phyloP scores from a whole-genome alignment of 2,797 vertebrate species.

The Pachyuromys duprasi region DNA sequence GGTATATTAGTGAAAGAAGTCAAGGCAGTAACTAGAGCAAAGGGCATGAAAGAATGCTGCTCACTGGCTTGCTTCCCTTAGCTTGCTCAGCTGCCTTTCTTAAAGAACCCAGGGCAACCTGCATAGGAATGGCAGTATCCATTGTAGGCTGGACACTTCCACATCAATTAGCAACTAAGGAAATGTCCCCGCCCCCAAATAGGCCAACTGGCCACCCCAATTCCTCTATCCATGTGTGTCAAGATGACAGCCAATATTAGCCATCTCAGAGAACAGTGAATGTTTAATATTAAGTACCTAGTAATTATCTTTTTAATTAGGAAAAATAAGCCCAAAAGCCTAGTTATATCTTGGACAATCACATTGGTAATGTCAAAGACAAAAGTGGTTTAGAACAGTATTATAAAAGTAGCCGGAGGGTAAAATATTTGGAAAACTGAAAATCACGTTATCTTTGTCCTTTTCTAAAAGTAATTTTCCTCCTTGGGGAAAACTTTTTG shows the following conservation, averaged over 20 bases:
- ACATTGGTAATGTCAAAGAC: constrained; percentile 48
- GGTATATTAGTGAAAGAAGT: neutral
- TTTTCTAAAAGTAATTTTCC: constrained; percentile 53
- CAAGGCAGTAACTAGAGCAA: neutral
- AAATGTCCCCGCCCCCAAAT: fast-evolving
- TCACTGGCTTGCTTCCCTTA: neutral
- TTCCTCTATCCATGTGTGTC: neutral
- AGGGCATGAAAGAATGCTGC: neutral
- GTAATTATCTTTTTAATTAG: constrained; percentile 43
- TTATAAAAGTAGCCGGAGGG: neutral
- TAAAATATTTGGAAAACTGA: constrained; percentile 57
- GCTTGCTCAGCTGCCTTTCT: neutral
- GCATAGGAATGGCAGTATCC: neutral
- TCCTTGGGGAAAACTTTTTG: neutral
- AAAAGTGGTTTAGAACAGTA: constrained; percentile 24
- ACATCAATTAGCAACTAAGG: neutral
- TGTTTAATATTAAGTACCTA: constrained; percentile 50
- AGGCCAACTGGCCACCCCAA: neutral
- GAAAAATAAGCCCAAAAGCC: neutral
- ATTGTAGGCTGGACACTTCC: neutral
- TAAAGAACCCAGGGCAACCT: neutral
- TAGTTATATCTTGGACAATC: constrained; percentile 28
- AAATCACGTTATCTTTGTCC: constrained; percentile 38
- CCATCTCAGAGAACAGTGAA: neutral
- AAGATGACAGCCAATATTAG: neutral